Conservation (phyloP, 2,888 invertebrate species). For the Brassicogethes aeneus region DNA sequence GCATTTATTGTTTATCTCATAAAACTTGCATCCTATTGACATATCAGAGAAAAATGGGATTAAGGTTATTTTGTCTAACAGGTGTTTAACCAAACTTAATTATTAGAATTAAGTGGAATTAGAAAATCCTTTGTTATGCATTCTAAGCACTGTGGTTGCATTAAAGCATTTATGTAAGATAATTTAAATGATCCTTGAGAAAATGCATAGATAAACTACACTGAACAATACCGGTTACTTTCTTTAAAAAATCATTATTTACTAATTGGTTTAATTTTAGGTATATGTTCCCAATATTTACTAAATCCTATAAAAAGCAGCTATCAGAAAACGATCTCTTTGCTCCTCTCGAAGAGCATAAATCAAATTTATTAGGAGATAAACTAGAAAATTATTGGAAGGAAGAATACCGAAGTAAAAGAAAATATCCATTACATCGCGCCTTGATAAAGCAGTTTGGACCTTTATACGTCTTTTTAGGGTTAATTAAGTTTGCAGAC, state of each 20-base stretch:
- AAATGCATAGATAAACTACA: too few species aligned
- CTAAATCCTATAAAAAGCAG: slow-evolving; percentile 58
- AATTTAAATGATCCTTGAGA: too few species aligned
- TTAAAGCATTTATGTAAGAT: too few species aligned
- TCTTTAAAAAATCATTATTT: background rate
- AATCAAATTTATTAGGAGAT: slow-evolving; percentile 56
- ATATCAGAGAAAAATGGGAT: too few species aligned
- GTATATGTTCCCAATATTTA: slow-evolving; percentile 70
- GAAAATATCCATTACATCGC: slow-evolving; percentile 31
- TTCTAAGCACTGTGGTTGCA: too few species aligned
- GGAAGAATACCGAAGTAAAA: slow-evolving; percentile 31
- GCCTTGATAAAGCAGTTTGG: slow-evolving; percentile 31
- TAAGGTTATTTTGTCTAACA: too few species aligned
- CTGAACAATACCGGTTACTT: too few species aligned
- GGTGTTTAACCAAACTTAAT: too few species aligned
- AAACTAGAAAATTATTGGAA: slow-evolving; percentile 49
- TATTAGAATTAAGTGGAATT: too few species aligned
- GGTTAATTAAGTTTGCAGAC: slow-evolving; percentile 30
- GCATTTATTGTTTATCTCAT: too few species aligned
- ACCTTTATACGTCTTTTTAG: slow-evolving; percentile 26
- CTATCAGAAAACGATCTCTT: slow-evolving; percentile 65
- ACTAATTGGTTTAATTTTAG: slow-evolving; percentile 38
- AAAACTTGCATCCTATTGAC: too few species aligned
- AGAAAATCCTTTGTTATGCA: too few species aligned
- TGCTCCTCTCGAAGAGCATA: slow-evolving; percentile 56